A percentile compares a stretch with the other conserved stretches of the same genome.
Conservation (phyloP, 2,113 vertebrate genomes). For the Prionailurus viverrinus region DNA sequence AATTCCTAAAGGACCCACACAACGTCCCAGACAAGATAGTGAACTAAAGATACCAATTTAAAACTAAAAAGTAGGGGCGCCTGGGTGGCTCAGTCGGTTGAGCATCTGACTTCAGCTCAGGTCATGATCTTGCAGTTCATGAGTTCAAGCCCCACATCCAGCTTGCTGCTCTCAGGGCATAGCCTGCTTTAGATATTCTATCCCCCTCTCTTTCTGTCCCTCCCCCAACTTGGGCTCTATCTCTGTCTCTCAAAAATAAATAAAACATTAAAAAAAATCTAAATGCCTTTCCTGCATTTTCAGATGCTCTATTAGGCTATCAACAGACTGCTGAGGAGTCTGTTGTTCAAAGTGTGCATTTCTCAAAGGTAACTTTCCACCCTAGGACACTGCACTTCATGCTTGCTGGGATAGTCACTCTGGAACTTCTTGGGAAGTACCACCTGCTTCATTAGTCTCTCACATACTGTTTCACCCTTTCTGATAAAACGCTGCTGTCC, state of each 20-base stretch:
- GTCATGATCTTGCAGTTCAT: too few relatives aligned
- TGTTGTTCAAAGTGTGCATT: neutral
- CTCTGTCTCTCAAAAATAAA: too few relatives aligned
- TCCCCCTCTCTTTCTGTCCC: too few relatives aligned
- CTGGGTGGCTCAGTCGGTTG: too few relatives aligned
- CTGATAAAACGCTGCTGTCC: constrained; percentile 58
- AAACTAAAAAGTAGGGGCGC: neutral
- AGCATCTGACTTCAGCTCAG: too few relatives aligned
- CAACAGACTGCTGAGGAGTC: neutral
- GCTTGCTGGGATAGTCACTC: constrained; percentile 23
- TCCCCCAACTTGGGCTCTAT: too few relatives aligned
- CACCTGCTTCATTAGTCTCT: constrained; percentile 69
- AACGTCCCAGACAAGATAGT: neutral
- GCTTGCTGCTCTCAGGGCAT: too few relatives aligned
- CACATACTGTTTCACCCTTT: neutral
- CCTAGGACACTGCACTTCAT: neutral
- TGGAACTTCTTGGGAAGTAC: constrained; percentile 52
- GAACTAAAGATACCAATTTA: neutral
- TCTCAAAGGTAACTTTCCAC: constrained; percentile 1
- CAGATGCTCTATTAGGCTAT: neutral
- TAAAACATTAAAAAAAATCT: too few relatives aligned
- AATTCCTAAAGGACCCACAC: neutral
- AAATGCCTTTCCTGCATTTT: constrained; percentile 24
- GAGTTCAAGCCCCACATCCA: too few relatives aligned
- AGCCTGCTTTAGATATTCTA: too few relatives aligned